phyloP scores from a whole-genome alignment of 2,888 invertebrate genomes.

The Onthophagus sagittarius region DNA sequence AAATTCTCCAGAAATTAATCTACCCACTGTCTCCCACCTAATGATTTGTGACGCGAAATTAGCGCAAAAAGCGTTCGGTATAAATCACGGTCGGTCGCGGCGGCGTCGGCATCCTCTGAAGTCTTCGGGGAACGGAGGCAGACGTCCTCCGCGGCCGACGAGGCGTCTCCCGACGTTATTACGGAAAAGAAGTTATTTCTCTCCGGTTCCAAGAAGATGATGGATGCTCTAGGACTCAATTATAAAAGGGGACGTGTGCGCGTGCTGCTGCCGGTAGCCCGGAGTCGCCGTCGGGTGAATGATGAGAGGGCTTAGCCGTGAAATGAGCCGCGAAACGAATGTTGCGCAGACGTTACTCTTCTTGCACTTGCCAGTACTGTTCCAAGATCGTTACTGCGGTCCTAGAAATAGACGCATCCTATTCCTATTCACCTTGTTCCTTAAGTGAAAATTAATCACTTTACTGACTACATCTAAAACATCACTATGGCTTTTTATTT shows the following conservation, averaged over 20 bases:
- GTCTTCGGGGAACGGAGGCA: neutral
- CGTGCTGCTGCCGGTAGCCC: neutral
- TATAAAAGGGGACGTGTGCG: constrained; percentile 23
- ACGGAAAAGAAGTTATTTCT: neutral
- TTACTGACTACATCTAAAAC: neutral
- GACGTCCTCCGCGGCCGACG: neutral
- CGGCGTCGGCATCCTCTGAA: neutral
- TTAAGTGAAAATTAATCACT: neutral
- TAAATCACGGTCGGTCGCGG: neutral
- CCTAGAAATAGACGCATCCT: neutral
- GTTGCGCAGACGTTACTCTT: neutral
- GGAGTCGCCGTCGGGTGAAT: constrained; percentile 29
- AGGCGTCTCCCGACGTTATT: neutral
- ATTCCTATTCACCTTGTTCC: neutral
- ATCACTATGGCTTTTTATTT: neutral
- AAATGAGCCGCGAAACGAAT: constrained; percentile 43
- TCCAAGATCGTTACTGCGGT: neutral
- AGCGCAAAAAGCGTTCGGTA: neutral
- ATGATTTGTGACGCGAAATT: neutral
- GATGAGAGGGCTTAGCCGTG: constrained; percentile 40
- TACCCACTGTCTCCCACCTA: neutral
- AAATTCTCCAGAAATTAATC: neutral
- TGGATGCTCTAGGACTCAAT: constrained; percentile 23
- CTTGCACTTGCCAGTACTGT: neutral
- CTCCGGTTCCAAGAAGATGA: neutral